phyloP scores from a whole-genome alignment of 2,797 vertebrate genomes.

The Anomalospiza imberbis region DNA sequence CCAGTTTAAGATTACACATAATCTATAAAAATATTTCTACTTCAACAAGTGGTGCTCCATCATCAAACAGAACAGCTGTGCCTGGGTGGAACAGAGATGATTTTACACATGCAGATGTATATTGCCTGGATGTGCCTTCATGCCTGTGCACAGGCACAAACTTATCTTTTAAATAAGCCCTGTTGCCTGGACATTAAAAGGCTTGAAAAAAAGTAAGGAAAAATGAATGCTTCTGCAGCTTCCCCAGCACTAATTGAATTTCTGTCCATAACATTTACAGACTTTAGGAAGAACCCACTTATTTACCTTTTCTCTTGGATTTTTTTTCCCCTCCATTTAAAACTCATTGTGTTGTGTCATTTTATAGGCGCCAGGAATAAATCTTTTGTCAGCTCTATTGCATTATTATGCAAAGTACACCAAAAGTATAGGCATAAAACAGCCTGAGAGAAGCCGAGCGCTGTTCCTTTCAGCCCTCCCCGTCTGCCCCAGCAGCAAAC shows the following conservation, averaged over 20 bases:
- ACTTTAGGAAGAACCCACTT: conserved; percentile 43
- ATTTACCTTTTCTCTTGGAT: conserved; percentile 57
- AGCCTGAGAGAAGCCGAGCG: background rate
- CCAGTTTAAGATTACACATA: conserved; percentile 11
- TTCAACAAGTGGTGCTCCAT: background rate
- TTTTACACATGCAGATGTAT: background rate
- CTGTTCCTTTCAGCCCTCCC: conserved; percentile 11
- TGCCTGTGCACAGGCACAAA: background rate
- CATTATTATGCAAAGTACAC: conserved; percentile 70
- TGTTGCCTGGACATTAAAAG: conserved; percentile 9
- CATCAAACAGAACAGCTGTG: background rate
- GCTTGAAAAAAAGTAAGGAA: background rate
- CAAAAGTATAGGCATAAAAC: conserved; percentile 46
- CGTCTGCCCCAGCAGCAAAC: conserved; percentile 10
- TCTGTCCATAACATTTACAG: conserved; percentile 56
- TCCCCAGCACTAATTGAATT: conserved; percentile 57
- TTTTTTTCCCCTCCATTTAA: conserved; percentile 43
- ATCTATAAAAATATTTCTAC: conserved; percentile 21
- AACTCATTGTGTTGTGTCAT: conserved; percentile 64
- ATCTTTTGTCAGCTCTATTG: conserved; percentile 67
- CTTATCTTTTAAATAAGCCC: background rate
- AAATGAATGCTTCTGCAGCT: conserved; percentile 47
- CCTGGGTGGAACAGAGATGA: background rate
- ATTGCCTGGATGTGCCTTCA: background rate
- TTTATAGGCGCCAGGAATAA: conserved; percentile 62